These are phyloP conservation scores for Ditylenchus weischeri DNA, from an alignment of 2,888 invertebrate species.

Conservation along the genomic window DNA sequence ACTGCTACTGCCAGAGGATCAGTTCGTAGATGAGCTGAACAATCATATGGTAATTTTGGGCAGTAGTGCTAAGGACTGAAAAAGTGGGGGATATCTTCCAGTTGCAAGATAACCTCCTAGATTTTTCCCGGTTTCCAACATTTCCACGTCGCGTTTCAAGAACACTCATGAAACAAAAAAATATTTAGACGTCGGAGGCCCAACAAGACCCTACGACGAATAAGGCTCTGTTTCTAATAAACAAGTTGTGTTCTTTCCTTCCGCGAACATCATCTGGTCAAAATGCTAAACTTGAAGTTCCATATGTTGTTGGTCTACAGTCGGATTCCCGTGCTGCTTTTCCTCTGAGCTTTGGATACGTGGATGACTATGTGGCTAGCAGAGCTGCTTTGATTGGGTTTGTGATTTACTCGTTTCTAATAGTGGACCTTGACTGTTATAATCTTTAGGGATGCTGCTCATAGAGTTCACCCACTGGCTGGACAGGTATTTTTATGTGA, in stretches of 20 bases:
- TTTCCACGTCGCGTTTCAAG: not conserved
- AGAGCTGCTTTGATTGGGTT: constrained; percentile 84
- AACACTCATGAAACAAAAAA: not conserved
- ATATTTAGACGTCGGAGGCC: constrained; percentile 56
- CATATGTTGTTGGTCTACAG: constrained; percentile 10
- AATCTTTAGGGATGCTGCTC: constrained; percentile 69
- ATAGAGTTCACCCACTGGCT: constrained; percentile 86
- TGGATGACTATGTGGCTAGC: constrained; percentile 77
- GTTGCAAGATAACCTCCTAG: too few species aligned
- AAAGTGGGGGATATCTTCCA: too few species aligned
- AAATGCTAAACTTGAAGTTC: constrained; percentile 64
- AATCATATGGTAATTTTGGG: constrained; percentile 70
- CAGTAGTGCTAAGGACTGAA: not conserved
- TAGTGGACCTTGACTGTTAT: constrained; percentile 7
- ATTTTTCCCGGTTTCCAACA: constrained; percentile 2
- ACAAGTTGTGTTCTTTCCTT: constrained; percentile 18
- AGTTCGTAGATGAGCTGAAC: constrained; percentile 84
- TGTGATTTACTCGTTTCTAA: constrained; percentile 32
- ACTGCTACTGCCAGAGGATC: constrained; percentile 70
- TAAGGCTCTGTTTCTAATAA: constrained; percentile 42
- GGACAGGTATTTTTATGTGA: constrained; percentile 68
- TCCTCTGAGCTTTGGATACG: constrained; percentile 86
- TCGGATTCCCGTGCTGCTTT: constrained; percentile 73
- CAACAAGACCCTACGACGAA: constrained; percentile 51
- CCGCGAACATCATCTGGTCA: constrained; percentile 56